Conservation (phyloP, 2,797 vertebrate species). For the Mus caroli region DNA sequence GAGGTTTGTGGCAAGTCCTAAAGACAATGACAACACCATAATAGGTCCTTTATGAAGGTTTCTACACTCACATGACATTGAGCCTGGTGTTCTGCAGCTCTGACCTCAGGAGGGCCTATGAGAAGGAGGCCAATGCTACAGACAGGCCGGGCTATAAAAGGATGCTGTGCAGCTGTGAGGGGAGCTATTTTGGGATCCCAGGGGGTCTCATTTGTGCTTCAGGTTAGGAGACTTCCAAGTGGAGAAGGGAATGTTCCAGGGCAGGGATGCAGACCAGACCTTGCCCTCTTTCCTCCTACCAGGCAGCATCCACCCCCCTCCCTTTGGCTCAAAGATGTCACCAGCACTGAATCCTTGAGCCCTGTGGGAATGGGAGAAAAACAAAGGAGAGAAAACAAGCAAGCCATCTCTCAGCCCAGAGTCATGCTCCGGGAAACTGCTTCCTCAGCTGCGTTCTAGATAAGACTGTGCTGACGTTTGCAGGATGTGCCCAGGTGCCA, state of each 20-base stretch:
- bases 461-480: conserved; percentile 76
- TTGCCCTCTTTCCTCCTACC: background rate
- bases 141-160: conserved; percentile 66
- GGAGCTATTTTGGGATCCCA: conserved; percentile 80
- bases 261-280: background rate
- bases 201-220: conserved; percentile 77
- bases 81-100: background rate
- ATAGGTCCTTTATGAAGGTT: conserved; percentile 65
- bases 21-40: conserved; percentile 66
- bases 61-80: conserved; percentile 61
- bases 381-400: background rate
- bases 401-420: background rate
- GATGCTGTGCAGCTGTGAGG: conserved; percentile 75
- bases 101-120: conserved; percentile 67
- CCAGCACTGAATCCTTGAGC: background rate
- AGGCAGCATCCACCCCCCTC: background rate
- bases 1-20: conserved; percentile 27
- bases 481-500: conserved; percentile 50
- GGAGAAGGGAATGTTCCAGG: background rate
- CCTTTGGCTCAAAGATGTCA: background rate
- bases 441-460: conserved; percentile 33
- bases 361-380: conserved; percentile 30
- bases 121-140: conserved; percentile 39
- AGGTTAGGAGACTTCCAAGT: conserved; percentile 64
- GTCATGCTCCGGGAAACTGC: conserved; percentile 16